Evolutionary conservation across 1,140 invertebrate species (phyloP).

Genomic region (Drosophila pruinosa): DNA sequence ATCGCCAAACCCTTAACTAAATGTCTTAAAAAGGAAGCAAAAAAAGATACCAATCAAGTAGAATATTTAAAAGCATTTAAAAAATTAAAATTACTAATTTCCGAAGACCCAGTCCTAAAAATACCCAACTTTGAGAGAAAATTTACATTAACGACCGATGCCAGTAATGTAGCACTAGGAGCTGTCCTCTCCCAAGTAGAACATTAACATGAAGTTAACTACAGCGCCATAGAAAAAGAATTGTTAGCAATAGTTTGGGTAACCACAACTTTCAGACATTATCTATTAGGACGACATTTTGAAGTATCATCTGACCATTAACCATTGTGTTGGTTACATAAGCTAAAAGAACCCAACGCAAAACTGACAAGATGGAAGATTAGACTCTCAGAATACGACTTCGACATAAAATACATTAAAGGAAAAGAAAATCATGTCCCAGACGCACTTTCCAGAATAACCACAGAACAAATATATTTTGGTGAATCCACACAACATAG

Average conservation of each 20-base stretch:
- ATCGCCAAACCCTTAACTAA: conserved; percentile 56
- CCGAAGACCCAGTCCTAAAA: background rate
- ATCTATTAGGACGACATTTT: too few species aligned
- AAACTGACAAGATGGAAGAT: too few species aligned
- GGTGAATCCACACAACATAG: too few species aligned
- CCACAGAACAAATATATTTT: too few species aligned
- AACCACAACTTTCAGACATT: too few species aligned
- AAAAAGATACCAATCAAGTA: background rate
- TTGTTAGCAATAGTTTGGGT: background rate
- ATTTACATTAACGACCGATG: background rate
- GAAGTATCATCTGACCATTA: too few species aligned
- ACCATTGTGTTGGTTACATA: too few species aligned
- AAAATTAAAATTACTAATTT: background rate
- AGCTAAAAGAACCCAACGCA: too few species aligned
- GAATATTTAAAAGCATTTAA: background rate
- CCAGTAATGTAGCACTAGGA: conserved; percentile 3
- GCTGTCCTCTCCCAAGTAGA: background rate
- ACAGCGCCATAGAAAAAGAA: background rate
- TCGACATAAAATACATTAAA: too few species aligned
- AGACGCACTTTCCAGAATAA: too few species aligned
- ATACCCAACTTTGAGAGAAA: background rate
- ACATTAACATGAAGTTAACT: background rate
- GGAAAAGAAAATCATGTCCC: too few species aligned
- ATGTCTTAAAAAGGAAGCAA: background rate
- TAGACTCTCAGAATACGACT: too few species aligned